Percentiles rank a stretch among this genome's conserved stretches.
phyloP scores from a whole-genome alignment of 1,140 invertebrate genomes.

The Calliphora vicina region DNA sequence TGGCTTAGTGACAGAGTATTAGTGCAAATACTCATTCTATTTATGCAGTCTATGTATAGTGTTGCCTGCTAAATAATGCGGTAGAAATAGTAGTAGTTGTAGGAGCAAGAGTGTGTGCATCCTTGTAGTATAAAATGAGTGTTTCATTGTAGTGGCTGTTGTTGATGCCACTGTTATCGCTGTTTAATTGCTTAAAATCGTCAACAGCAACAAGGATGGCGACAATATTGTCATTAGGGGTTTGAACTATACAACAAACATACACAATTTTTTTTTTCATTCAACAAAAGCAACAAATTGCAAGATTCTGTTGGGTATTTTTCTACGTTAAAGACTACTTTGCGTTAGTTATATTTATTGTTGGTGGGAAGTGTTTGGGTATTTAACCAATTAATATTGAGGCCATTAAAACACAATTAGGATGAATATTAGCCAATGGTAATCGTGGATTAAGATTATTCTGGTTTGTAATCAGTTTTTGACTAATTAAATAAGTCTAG shows the following conservation, averaged over 20 bases:
- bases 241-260: background rate
- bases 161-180: slow-evolving; percentile 17
- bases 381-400: background rate
- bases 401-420: no score
- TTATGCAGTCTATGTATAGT: background rate
- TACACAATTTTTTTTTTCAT: background rate
- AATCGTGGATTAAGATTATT: background rate
- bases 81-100: background rate
- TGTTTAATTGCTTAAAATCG: slow-evolving; percentile 30
- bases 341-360: background rate
- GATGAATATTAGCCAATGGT: no score
- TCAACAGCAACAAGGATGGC: background rate
- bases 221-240: background rate
- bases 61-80: background rate
- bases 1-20: background rate
- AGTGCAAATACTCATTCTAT: background rate
- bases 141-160: background rate
- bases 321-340: background rate
- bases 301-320: background rate
- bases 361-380: background rate
- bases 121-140: background rate
- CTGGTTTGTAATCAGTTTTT: background rate
- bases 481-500: no score
- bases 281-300: background rate
- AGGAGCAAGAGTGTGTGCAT: background rate